phyloP scores from a whole-genome alignment of 2,888 invertebrate species.

The Eupithecia dodoneata region DNA sequence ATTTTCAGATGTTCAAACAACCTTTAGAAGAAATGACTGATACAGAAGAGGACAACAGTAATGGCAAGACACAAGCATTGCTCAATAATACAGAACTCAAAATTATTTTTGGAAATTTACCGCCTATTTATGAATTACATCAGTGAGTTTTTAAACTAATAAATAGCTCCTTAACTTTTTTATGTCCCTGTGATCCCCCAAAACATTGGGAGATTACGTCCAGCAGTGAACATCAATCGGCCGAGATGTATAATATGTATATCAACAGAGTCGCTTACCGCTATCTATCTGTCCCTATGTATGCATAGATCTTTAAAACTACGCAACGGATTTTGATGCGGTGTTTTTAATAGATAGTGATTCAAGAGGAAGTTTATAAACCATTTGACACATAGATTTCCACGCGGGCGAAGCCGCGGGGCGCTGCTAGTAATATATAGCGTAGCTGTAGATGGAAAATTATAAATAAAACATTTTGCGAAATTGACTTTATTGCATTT shows the following conservation, averaged over 20 bases:
- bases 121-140: slow-evolving; percentile 97
- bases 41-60: slow-evolving; percentile 87
- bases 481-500: too few relatives aligned
- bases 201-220: neutral
- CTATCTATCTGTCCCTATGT: too few relatives aligned
- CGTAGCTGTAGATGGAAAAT: too few relatives aligned
- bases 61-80: slow-evolving; percentile 86
- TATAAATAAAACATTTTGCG: too few relatives aligned
- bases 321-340: too few relatives aligned
- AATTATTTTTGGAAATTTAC: slow-evolving; percentile 97
- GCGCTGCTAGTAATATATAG: too few relatives aligned
- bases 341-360: too few relatives aligned
- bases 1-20: slow-evolving; percentile 93
- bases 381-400: too few relatives aligned
- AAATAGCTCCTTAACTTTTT: neutral
- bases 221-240: neutral
- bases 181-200: neutral
- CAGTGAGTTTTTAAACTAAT: slow-evolving; percentile 77
- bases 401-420: too few relatives aligned
- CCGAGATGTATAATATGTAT: neutral
- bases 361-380: too few relatives aligned
- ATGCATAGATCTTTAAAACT: too few relatives aligned
- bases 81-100: slow-evolving; percentile 96
- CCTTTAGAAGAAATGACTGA: slow-evolving; percentile 93
- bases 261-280: too few relatives aligned